phyloP scores from a whole-genome alignment of 1,140 invertebrate genomes.

The Drepana arcuata region DNA sequence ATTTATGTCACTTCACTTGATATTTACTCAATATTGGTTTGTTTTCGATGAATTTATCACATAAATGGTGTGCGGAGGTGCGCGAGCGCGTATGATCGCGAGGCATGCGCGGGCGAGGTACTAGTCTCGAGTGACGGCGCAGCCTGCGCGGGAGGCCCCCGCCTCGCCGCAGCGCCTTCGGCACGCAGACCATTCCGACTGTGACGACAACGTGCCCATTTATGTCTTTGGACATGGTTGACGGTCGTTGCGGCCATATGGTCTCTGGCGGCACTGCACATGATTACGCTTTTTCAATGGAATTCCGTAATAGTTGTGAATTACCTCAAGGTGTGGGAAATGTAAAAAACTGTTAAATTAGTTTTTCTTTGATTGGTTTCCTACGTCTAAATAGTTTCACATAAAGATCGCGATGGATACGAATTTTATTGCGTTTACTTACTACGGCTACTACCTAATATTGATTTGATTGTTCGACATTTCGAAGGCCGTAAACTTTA shows the following conservation, averaged over 20 bases:
- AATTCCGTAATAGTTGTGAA: slow-evolving; percentile 35
- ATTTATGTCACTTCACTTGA: slow-evolving; percentile 42
- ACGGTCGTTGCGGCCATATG: slow-evolving; percentile 57
- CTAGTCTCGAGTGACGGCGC: slow-evolving; percentile 38
- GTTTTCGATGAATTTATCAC: no score
- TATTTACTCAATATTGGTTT: no score
- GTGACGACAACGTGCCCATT: slow-evolving; percentile 66
- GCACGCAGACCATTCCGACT: slow-evolving; percentile 65
- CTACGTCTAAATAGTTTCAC: no score
- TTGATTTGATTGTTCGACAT: no score
- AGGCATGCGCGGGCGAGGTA: slow-evolving; percentile 48
- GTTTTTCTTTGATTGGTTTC: no score
- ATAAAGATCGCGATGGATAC: no score
- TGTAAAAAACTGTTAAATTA: slow-evolving; percentile 5
- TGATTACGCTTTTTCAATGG: slow-evolving; percentile 39
- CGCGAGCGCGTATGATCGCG: slow-evolving; percentile 23
- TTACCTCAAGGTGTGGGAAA: slow-evolving; percentile 36
- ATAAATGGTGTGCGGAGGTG: no score
- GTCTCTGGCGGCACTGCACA: slow-evolving; percentile 30
- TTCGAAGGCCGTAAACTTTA: no score
- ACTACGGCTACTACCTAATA: no score
- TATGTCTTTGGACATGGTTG: slow-evolving; percentile 66
- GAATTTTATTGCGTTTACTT: no score
- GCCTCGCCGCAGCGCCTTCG: slow-evolving; percentile 21
- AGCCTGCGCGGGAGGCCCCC: slow-evolving; percentile 50